A percentile compares a stretch with the other conserved stretches of the same genome.
Conservation (phyloP, 1,140 invertebrate genomes). For the Eulimnadia texana region DNA sequence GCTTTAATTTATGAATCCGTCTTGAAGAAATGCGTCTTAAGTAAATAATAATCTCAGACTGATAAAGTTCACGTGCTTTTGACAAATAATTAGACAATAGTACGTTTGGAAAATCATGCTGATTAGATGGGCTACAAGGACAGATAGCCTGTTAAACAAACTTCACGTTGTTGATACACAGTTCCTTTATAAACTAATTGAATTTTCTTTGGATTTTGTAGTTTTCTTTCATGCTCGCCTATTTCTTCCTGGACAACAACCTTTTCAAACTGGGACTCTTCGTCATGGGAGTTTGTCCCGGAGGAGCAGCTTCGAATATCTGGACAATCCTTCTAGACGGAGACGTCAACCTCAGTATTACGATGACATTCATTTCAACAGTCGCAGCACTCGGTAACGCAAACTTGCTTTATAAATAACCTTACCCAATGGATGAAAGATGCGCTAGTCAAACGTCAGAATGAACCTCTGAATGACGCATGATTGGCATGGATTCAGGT, state of each 20-base stretch:
- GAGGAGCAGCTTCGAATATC: slow-evolving; percentile 85
- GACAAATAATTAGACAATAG: too few species aligned
- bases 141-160: too few species aligned
- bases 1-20: too few species aligned
- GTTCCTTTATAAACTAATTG: too few species aligned
- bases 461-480: too few species aligned
- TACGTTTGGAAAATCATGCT: too few species aligned
- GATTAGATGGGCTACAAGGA: too few species aligned
- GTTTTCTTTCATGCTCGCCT: slow-evolving; percentile 14
- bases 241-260: slow-evolving; percentile 8
- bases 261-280: slow-evolving; percentile 69
- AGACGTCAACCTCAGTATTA: slow-evolving; percentile 75
- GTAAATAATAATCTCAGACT: too few species aligned
- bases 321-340: slow-evolving; percentile 78
- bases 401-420: slow-evolving; percentile 1
- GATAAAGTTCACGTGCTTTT: too few species aligned
- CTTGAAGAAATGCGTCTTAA: too few species aligned
- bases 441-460: too few species aligned
- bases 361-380: slow-evolving; percentile 83
- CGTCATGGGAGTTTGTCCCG: slow-evolving; percentile 77
- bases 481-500: background rate
- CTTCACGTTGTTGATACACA: too few species aligned
- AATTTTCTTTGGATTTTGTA: slow-evolving; percentile 1
- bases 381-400: slow-evolving; percentile 57
- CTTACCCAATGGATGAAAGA: slow-evolving; percentile 2